These are phyloP conservation scores for Macrosoma leucophasiata DNA, from an alignment of 2,888 invertebrate genomes.

Conservation along the genomic window DNA sequence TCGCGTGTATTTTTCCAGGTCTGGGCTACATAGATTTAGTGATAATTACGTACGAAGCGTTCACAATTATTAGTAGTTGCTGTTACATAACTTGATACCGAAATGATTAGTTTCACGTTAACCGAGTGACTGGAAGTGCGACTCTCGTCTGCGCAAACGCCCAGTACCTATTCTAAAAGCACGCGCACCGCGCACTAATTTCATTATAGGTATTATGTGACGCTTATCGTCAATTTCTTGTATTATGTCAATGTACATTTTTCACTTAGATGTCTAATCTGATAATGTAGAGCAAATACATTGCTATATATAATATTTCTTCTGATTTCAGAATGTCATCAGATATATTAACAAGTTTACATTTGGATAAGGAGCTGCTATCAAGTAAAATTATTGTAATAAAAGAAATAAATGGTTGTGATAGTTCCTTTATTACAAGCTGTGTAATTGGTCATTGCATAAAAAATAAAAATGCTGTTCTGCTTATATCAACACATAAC, in stretches of 20 bases:
- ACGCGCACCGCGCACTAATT: too few species aligned
- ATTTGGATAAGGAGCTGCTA: conserved; percentile 76
- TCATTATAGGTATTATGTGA: too few species aligned
- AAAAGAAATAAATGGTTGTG: conserved; percentile 81
- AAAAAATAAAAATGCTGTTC: conserved; percentile 74
- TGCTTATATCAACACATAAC: conserved; percentile 82
- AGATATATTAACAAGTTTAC: conserved; percentile 78
- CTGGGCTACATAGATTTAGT: too few species aligned
- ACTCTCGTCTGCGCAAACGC: too few species aligned
- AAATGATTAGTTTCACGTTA: too few species aligned
- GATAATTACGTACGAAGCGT: too few species aligned
- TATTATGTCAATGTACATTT: conserved; percentile 1
- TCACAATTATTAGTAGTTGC: too few species aligned
- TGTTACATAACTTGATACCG: too few species aligned
- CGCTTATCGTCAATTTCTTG: conserved; percentile 4
- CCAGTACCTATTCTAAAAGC: too few species aligned
- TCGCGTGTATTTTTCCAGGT: too few species aligned
- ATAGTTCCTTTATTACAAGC: conserved; percentile 83
- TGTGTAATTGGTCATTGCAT: conserved; percentile 79
- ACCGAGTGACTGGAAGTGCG: too few species aligned
- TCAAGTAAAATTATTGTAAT: conserved; percentile 77
- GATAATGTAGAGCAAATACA: conserved; percentile 5
- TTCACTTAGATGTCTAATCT: conserved; percentile 4
- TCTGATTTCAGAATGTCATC: conserved; percentile 75
- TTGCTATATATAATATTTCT: conserved; percentile 5